phyloP scores from a whole-genome alignment of 1,140 invertebrate species.

The Nymphalis io region DNA sequence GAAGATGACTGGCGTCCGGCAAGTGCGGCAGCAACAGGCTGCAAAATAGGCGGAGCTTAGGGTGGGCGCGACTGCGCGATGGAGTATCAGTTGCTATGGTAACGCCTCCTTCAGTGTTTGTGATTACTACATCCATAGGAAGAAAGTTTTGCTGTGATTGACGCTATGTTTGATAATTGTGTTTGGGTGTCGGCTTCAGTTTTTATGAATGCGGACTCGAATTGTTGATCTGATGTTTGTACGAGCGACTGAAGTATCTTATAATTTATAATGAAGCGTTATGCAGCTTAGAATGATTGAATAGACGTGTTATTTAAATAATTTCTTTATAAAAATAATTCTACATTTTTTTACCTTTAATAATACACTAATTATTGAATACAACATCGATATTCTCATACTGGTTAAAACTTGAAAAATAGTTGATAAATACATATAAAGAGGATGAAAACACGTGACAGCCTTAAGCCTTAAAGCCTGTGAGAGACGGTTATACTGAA shows the following conservation, averaged over 20 bases:
- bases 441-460: neutral
- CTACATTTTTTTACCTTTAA: no score
- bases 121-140: conserved; percentile 65
- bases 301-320: neutral
- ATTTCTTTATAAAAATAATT: no score
- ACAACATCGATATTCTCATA: no score
- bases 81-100: conserved; percentile 65
- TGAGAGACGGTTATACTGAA: conserved; percentile 1
- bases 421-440: no score
- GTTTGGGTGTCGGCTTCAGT: conserved; percentile 48
- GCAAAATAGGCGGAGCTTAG: conserved; percentile 58
- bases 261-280: neutral
- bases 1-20: conserved; percentile 64
- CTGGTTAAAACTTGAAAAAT: no score
- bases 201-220: conserved; percentile 37
- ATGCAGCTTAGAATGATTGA: neutral
- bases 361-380: no score
- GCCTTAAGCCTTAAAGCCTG: conserved; percentile 3
- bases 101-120: conserved; percentile 77
- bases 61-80: conserved; percentile 66
- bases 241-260: neutral
- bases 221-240: neutral
- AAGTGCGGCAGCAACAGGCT: conserved; percentile 75
- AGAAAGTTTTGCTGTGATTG: conserved; percentile 65
- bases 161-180: conserved; percentile 66